Evolutionary conservation across 1,140 invertebrate species (phyloP), one percentile per base, ranked within the genome.

Genomic region (Cecropterus lyciades): DNA sequence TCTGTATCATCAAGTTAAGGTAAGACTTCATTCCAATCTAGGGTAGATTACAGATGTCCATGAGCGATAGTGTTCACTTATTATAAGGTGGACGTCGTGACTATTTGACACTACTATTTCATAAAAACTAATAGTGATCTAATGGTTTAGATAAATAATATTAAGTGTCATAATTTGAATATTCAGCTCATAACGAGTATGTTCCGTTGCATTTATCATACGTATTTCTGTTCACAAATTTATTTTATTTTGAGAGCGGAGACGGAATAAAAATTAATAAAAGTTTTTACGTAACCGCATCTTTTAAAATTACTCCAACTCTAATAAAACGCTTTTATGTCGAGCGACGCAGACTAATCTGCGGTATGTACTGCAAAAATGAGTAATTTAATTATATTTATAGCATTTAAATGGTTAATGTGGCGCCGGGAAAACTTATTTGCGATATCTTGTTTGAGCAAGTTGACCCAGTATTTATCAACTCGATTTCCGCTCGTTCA

Each of bases 261-360:
- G 10, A 4, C 17, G 20, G 10, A 0, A 13, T 27, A 1, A 27
- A 49, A 27, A 49, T 48, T 48, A 48, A 17, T 48, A 49, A 49
- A 49, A 27, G 3, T 20, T 30, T 27, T 49, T 49, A 27, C 20
- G 48, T 49, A 27, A 49, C 20, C 27, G 7, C 27, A 27, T 15
- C 9, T 13, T 11, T 49, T 49, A 24, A 24, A 24, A 27, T 30
- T 30, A 49, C 20, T 24, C 13, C 17, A 17, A 11, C 11, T 49
- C 17, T 16, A 49, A 49, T 49, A 49, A 49, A 49, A 57, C 62
- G 69, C 53, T 57, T 69, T 70, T 51, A 72, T 49, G 56, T 65
- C 40, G 30, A 45, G 45, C 53, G 55, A 46, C 53, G 64, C 48
- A 56, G 63, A 65, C 8, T 67, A 65, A 72, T 65, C 67, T 69